Conservation (phyloP, 92 coral and sea anemone genomes). For the Epizoanthus rinbou region DNA sequence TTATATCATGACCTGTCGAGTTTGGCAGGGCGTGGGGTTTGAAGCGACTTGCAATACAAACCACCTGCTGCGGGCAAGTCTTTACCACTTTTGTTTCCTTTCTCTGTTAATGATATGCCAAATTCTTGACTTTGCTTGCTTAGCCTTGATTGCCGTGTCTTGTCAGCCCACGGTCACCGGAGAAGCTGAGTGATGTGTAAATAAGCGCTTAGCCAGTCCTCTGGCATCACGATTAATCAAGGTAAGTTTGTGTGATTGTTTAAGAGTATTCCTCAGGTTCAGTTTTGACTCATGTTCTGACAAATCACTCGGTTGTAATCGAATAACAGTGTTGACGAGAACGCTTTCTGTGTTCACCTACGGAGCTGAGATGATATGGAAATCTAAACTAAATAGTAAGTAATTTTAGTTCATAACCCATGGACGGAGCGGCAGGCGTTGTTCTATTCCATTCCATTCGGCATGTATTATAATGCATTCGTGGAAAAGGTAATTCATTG, state of each 20-base stretch:
- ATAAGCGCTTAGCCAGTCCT: constrained; percentile 6
- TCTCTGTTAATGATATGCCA: constrained; percentile 44
- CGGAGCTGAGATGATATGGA: constrained; percentile 1
- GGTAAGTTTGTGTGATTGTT: background rate
- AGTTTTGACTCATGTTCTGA: background rate
- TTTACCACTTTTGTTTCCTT: constrained; percentile 37
- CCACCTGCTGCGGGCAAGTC: constrained; percentile 44
- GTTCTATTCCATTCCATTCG: constrained; percentile 6
- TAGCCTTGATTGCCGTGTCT: constrained; percentile 42
- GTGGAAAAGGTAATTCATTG: constrained; percentile 34
- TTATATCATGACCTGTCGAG: constrained; percentile 24
- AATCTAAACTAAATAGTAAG: constrained; percentile 3
- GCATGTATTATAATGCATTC: background rate
- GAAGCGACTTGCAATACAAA: constrained; percentile 31
- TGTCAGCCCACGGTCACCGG: constrained; percentile 32
- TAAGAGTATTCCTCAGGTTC: background rate
- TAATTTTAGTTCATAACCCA: background rate
- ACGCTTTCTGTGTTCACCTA: background rate
- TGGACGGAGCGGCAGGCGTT: background rate
- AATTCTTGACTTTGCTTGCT: constrained; percentile 44
- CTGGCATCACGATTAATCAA: background rate
- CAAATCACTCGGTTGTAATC: constrained; percentile 1
- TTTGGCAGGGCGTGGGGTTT: constrained; percentile 41
- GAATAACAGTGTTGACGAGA: constrained; percentile 25
- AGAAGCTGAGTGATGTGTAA: constrained; percentile 33